phyloP scores from a whole-genome alignment of 1,140 invertebrate genomes.

The Lasaia peninsularis region DNA sequence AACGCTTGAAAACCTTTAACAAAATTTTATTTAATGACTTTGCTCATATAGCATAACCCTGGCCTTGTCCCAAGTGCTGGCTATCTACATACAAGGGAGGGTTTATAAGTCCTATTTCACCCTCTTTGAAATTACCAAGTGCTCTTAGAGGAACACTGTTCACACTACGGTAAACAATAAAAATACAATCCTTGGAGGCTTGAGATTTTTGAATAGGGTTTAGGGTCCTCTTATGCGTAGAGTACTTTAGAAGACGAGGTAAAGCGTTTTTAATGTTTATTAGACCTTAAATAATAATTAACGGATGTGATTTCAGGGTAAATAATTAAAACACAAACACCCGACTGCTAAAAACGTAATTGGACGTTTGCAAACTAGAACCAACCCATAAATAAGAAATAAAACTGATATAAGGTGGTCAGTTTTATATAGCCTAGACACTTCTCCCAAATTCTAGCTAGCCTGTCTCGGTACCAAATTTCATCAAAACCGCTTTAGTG shows the following conservation, averaged over 20 bases:
- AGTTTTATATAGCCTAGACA: too few species aligned
- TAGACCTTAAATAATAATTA: too few species aligned
- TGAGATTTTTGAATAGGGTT: background rate
- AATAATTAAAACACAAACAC: too few species aligned
- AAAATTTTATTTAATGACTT: background rate
- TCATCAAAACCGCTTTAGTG: too few species aligned
- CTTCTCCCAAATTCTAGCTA: too few species aligned
- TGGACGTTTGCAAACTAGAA: too few species aligned
- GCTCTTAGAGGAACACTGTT: background rate
- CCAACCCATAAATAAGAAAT: too few species aligned
- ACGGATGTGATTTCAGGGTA: too few species aligned
- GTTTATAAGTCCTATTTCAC: conserved; percentile 1
- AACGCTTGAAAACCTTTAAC: too few species aligned
- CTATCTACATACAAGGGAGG: background rate
- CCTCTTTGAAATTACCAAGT: background rate
- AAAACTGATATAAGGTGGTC: too few species aligned
- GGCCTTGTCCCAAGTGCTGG: background rate
- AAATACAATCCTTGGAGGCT: background rate
- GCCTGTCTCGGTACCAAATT: too few species aligned
- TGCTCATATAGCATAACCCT: background rate
- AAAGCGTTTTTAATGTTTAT: background rate
- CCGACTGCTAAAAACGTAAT: too few species aligned
- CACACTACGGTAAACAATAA: conserved; percentile 1
- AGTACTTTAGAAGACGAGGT: background rate
- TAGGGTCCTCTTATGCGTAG: background rate